Evolutionary conservation across 2,888 invertebrate genomes (phyloP).

Genomic region (Busseola fusca): DNA sequence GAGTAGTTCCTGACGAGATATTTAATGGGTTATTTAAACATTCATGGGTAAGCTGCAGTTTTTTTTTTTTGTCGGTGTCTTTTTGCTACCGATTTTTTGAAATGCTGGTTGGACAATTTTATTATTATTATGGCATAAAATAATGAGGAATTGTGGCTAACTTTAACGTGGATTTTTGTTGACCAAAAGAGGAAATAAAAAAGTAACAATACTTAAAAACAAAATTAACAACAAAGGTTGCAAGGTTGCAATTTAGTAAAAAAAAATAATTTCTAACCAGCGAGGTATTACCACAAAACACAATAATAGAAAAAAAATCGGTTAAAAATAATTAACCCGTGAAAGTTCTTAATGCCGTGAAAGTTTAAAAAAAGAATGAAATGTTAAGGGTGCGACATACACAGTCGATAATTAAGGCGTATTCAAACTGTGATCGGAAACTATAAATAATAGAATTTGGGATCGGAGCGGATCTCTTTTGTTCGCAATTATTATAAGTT

Average conservation of each 20-base stretch:
- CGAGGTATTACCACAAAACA: conserved; percentile 43
- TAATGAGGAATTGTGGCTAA: too few relatives aligned
- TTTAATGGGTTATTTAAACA: conserved; percentile 63
- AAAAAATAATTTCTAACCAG: conserved; percentile 33
- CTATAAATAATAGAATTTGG: conserved; percentile 87
- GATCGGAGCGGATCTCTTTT: conserved; percentile 88
- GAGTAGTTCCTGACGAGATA: conserved; percentile 64
- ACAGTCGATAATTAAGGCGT: conserved; percentile 88
- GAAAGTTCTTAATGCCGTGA: conserved; percentile 78
- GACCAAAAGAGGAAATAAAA: not conserved
- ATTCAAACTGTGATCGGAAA: conserved; percentile 88
- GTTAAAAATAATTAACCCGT: conserved; percentile 69
- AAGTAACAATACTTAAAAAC: conserved; percentile 26
- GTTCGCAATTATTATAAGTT: conserved; percentile 85
- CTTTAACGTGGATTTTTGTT: not conserved
- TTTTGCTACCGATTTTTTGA: conserved; percentile 26
- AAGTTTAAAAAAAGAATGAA: conserved; percentile 76
- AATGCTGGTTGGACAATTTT: not conserved
- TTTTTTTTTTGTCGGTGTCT: conserved; percentile 23
- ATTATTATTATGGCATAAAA: not conserved
- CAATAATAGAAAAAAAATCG: conserved; percentile 56
- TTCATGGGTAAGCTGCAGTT: conserved; percentile 53
- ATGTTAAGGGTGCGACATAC: conserved; percentile 81
- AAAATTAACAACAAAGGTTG: conserved; percentile 13
- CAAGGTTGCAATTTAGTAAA: conserved; percentile 9